phyloP scores from a whole-genome alignment of 2,888 invertebrate species.

The Trichogramma evanescens region DNA sequence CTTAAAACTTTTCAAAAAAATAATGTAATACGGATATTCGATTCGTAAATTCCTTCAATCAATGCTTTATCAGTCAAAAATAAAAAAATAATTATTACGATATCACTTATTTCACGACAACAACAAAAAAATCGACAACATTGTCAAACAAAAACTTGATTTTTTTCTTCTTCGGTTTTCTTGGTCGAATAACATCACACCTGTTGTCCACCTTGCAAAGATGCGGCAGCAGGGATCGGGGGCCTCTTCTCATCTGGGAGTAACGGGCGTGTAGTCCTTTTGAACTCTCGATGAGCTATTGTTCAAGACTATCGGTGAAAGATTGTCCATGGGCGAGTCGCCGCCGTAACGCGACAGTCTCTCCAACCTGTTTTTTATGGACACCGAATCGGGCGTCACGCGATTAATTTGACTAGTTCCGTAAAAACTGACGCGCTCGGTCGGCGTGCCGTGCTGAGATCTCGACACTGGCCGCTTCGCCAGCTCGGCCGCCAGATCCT shows the following conservation, averaged over 20 bases:
- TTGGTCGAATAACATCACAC: constrained; percentile 1
- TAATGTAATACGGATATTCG: too few species aligned
- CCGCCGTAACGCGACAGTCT: constrained; percentile 51
- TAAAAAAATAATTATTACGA: not conserved
- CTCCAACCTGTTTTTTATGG: constrained; percentile 45
- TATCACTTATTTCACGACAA: not conserved
- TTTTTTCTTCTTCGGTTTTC: not conserved
- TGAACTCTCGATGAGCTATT: constrained; percentile 48
- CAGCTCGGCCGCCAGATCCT: constrained; percentile 31
- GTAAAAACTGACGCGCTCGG: not conserved
- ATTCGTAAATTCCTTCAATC: not conserved
- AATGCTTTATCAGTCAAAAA: not conserved
- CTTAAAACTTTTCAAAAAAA: too few species aligned
- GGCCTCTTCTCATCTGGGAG: not conserved
- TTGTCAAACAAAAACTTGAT: not conserved
- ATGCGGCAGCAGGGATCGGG: not conserved
- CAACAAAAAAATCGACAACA: not conserved
- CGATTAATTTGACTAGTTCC: constrained; percentile 8
- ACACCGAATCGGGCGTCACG: constrained; percentile 20
- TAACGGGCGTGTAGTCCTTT: constrained; percentile 27
- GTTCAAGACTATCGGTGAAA: constrained; percentile 49
- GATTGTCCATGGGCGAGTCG: constrained; percentile 49
- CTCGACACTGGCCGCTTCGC: constrained; percentile 30
- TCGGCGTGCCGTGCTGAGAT: constrained; percentile 21
- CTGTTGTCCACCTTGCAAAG: not conserved